Evolutionary conservation across 2,888 invertebrate species (phyloP).

Genomic region (Drosophila mimica): DNA sequence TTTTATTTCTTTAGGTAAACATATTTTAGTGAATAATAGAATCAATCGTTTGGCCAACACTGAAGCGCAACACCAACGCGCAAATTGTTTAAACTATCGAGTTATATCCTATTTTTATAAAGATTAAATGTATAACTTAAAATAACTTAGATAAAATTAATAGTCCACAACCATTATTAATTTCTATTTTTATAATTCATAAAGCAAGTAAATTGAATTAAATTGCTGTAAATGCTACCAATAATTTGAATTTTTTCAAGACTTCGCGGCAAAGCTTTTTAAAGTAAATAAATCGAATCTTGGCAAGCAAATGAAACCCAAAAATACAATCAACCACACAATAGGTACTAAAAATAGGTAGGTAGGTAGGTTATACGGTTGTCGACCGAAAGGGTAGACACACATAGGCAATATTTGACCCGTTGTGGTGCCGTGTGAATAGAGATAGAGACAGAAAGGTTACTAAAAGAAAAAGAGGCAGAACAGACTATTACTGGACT

Average conservation of each 20-base stretch:
- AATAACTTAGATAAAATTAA: background rate
- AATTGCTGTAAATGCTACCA: too few species aligned
- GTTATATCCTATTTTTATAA: background rate
- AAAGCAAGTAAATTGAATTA: background rate
- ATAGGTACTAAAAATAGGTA: constrained; percentile 21
- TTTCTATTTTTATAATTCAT: background rate
- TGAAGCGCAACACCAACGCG: too few species aligned
- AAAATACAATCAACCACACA: constrained; percentile 30
- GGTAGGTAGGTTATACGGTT: too few species aligned
- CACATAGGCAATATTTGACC: too few species aligned
- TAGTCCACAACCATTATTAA: background rate
- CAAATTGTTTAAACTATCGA: too few species aligned
- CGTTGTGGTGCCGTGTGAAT: too few species aligned
- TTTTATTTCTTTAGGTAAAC: background rate
- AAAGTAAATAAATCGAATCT: background rate
- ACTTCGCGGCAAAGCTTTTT: background rate
- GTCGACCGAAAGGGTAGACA: too few species aligned
- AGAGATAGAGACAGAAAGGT: too few species aligned
- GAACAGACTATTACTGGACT: too few species aligned
- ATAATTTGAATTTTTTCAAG: background rate
- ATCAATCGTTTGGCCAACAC: background rate
- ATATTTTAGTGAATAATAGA: constrained; percentile 23
- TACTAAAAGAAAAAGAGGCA: too few species aligned
- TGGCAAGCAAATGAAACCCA: constrained; percentile 27
- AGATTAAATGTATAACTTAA: background rate